These are phyloP conservation scores for Formica selysi DNA, from an alignment of 1,140 invertebrate species.

Conservation along the genomic window DNA sequence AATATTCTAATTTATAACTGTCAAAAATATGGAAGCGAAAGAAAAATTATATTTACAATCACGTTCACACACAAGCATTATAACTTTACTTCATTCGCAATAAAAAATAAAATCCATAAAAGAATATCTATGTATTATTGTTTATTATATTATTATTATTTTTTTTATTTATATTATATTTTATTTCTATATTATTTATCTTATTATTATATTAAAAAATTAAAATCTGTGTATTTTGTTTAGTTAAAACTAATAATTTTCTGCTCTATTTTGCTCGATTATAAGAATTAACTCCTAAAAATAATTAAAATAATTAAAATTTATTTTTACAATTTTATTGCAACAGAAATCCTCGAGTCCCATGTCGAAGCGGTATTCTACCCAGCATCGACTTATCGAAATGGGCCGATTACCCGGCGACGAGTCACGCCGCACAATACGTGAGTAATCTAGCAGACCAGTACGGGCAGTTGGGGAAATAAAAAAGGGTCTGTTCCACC, in stretches of 20 bases:
- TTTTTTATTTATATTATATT: not conserved
- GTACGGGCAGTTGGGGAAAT: slow-evolving; percentile 87
- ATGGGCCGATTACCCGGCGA: slow-evolving; percentile 91
- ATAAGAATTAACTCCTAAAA: not conserved
- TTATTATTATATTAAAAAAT: not conserved
- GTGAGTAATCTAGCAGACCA: slow-evolving; percentile 89
- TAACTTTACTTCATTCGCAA: not conserved
- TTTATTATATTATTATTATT: not conserved
- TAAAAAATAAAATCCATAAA: not conserved
- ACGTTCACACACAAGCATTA: not conserved
- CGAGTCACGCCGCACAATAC: slow-evolving; percentile 87
- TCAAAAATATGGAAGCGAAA: no score
- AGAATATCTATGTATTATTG: not conserved
- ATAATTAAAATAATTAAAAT: not conserved
- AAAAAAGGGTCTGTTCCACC: slow-evolving; percentile 74
- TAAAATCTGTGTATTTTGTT: not conserved
- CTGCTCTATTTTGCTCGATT: not conserved
- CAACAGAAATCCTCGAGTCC: slow-evolving; percentile 94
- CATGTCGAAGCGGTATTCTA: slow-evolving; percentile 94
- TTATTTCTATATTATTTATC: not conserved
- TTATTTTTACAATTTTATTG: slow-evolving; percentile 64
- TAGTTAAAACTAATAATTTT: not conserved
- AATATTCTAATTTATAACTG: not conserved
- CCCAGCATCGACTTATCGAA: slow-evolving; percentile 95
- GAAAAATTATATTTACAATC: not conserved